phyloP scores from a whole-genome alignment of 2,113 vertebrate genomes.

The Proteles cristata region DNA sequence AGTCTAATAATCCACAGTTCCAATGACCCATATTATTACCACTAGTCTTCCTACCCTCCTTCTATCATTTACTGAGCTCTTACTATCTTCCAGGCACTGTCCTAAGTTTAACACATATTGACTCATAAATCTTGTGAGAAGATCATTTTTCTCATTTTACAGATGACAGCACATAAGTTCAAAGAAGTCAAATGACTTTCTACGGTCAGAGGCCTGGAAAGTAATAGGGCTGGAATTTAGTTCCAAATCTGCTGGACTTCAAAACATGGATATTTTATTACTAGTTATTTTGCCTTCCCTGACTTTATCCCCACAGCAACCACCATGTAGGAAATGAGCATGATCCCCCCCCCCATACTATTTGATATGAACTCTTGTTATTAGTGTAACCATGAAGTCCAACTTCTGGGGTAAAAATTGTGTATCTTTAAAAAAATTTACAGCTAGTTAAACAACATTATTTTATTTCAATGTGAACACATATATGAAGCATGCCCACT shows the following conservation, averaged over 20 bases:
- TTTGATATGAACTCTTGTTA: not conserved
- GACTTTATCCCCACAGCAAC: not conserved
- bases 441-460: not conserved
- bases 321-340: not conserved
- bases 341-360: too few species aligned
- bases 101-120: not conserved
- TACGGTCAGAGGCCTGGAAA: not conserved
- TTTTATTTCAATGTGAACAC: not conserved
- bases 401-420: not conserved
- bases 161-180: not conserved
- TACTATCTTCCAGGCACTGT: not conserved
- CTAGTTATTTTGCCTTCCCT: not conserved
- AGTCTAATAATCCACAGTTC: not conserved
- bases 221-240: not conserved
- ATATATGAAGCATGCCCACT: not conserved
- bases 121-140: not conserved
- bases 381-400: not conserved
- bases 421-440: not conserved
- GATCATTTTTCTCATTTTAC: constrained; percentile 48
- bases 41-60: not conserved
- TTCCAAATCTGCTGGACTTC: not conserved
- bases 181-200: not conserved
- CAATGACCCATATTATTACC: not conserved
- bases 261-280: not conserved
- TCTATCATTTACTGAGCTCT: not conserved